phyloP scores from a whole-genome alignment of 2,888 invertebrate genomes.

The Psylliodes chrysocephalus region DNA sequence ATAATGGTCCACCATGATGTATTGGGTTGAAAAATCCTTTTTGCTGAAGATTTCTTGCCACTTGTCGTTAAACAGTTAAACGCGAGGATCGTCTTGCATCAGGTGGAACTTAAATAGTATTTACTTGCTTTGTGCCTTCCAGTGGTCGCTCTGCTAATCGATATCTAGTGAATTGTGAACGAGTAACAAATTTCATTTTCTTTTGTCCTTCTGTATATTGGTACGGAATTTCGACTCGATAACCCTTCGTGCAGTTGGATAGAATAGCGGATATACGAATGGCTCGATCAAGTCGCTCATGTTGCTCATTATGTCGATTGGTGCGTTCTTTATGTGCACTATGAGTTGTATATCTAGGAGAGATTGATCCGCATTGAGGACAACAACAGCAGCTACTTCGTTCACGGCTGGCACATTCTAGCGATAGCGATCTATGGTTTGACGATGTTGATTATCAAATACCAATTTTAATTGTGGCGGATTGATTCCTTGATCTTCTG shows the following conservation, averaged over 20 bases:
- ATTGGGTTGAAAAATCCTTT: constrained; percentile 1
- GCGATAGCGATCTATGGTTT: too few species aligned
- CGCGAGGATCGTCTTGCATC: too few species aligned
- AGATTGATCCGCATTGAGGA: neutral
- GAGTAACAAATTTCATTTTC: neutral
- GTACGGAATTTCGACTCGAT: neutral
- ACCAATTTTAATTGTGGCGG: too few species aligned
- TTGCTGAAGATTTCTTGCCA: too few species aligned
- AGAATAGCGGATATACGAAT: neutral
- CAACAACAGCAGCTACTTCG: neutral
- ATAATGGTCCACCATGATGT: neutral
- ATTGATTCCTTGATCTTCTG: too few species aligned
- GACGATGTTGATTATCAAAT: too few species aligned
- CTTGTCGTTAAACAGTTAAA: too few species aligned
- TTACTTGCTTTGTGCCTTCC: neutral
- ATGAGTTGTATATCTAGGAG: neutral
- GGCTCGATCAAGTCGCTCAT: neutral
- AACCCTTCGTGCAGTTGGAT: neutral
- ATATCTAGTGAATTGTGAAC: neutral
- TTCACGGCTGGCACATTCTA: neutral
- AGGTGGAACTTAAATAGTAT: too few species aligned
- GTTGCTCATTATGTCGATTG: neutral
- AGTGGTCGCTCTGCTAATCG: neutral
- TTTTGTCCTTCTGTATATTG: neutral
- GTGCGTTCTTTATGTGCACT: neutral